Conservation (phyloP, 2,888 invertebrate genomes). For the Phasia obesa region DNA sequence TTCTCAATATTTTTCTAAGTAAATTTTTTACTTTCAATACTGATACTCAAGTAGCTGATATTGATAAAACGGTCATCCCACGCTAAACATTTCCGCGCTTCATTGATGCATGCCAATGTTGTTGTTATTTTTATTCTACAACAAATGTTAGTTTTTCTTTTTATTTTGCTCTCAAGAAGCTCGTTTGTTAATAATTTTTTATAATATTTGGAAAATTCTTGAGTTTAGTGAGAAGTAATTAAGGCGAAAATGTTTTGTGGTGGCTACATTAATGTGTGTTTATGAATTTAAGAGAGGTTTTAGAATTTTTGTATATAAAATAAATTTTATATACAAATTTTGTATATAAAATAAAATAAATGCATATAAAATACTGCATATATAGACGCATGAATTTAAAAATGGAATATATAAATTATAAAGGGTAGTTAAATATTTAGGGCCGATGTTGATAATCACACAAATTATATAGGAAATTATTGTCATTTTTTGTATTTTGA, state of each 20-base stretch:
- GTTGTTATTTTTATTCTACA: background rate
- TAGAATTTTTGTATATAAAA: too few relatives aligned
- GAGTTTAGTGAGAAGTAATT: background rate
- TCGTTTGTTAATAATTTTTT: background rate
- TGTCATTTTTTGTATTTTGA: too few relatives aligned
- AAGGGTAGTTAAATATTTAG: too few relatives aligned
- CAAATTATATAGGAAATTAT: too few relatives aligned
- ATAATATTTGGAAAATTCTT: background rate
- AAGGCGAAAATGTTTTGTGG: background rate
- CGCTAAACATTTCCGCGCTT: constrained; percentile 61
- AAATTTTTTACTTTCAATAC: constrained; percentile 31
- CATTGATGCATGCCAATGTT: constrained; percentile 65
- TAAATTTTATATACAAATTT: too few relatives aligned
- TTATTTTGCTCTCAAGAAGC: constrained; percentile 8
- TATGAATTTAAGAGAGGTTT: too few relatives aligned
- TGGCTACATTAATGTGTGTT: background rate
- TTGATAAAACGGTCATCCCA: constrained; percentile 48
- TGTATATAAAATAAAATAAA: too few relatives aligned
- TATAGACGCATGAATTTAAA: too few relatives aligned
- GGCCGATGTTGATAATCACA: too few relatives aligned
- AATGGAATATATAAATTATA: too few relatives aligned
- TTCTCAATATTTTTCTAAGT: constrained; percentile 30
- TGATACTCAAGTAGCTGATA: constrained; percentile 43
- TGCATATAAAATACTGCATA: too few relatives aligned
- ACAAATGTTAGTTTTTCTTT: constrained; percentile 1